phyloP scores from a whole-genome alignment of 2,797 vertebrate species.

The Lepidocolaptes lacrymiger region DNA sequence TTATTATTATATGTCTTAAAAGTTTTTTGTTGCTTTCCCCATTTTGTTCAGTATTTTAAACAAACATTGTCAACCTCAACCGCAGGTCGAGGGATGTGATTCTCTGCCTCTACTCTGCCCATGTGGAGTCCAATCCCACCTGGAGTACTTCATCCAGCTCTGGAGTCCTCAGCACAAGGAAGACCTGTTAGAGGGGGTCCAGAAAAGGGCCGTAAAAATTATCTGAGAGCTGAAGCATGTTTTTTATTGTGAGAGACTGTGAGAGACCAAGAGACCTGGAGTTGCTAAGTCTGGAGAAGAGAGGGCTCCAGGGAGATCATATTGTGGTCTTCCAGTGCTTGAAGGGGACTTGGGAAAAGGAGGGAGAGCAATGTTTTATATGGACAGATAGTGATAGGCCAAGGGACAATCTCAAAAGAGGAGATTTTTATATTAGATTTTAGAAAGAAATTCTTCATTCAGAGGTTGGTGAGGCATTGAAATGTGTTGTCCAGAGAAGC shows the following conservation, averaged over 20 bases:
- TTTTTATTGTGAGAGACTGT: not conserved
- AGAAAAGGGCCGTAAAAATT: not conserved
- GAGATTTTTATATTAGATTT: not conserved
- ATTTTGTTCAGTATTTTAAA: not conserved
- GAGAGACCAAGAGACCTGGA: not conserved
- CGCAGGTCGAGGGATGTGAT: too few species aligned
- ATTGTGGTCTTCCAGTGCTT: not conserved
- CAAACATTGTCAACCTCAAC: not conserved
- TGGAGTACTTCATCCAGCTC: not conserved
- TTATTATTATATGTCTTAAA: not conserved
- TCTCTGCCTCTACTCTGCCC: not conserved
- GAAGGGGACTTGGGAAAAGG: not conserved
- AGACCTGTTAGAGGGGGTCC: not conserved
- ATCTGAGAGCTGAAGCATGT: rapidly evolving
- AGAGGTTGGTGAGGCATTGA: not conserved
- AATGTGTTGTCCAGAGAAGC: not conserved
- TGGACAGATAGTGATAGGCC: not conserved
- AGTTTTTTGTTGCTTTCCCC: not conserved
- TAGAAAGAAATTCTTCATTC: not conserved
- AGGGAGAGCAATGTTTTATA: not conserved
- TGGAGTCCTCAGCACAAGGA: not conserved
- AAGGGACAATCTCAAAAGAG: not conserved
- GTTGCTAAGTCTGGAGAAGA: not conserved
- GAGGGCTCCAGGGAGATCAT: not conserved
- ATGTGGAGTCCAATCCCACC: not conserved